Conservation (phyloP, 2,888 invertebrate genomes). For the Eucriotettix oculatus region DNA sequence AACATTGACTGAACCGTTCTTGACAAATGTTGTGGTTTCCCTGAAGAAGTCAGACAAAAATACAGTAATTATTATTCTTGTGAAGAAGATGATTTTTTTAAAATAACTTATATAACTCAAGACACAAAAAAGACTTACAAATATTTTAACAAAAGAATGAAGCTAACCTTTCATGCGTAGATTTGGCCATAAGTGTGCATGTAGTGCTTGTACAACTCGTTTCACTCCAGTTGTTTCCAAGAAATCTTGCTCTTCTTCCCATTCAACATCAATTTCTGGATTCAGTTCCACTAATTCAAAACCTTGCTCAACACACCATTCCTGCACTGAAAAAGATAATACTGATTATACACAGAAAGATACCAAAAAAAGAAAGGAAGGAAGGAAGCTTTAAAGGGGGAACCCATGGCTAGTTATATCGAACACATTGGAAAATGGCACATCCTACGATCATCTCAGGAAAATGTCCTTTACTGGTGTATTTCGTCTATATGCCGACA, state of each 20-base stretch:
- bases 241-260: conserved; percentile 33
- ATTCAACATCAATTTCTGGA: conserved; percentile 29
- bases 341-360: no score
- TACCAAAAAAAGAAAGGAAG: no score
- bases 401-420: no score
- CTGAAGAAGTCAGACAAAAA: conserved; percentile 2
- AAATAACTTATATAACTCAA: no score
- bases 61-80: conserved; percentile 4
- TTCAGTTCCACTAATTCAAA: conserved; percentile 53
- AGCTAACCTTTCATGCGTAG: conserved; percentile 38
- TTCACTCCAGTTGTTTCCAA: conserved; percentile 45
- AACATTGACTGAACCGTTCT: conserved; percentile 14
- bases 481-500: no score
- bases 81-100: no score
- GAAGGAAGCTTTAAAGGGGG: no score
- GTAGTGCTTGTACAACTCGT: conserved; percentile 49
- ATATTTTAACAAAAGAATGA: not conserved
- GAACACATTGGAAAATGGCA: no score
- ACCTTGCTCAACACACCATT: conserved; percentile 49
- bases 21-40: conserved; percentile 11
- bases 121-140: not conserved
- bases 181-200: conserved; percentile 58
- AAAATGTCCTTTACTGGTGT: no score
- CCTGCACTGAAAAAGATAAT: conserved; percentile 24
- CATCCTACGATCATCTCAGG: no score